A percentile compares a stretch with the other conserved stretches of the same genome.
phyloP scores from a whole-genome alignment of 2,797 vertebrate genomes.

The Muscicapa comitata region DNA sequence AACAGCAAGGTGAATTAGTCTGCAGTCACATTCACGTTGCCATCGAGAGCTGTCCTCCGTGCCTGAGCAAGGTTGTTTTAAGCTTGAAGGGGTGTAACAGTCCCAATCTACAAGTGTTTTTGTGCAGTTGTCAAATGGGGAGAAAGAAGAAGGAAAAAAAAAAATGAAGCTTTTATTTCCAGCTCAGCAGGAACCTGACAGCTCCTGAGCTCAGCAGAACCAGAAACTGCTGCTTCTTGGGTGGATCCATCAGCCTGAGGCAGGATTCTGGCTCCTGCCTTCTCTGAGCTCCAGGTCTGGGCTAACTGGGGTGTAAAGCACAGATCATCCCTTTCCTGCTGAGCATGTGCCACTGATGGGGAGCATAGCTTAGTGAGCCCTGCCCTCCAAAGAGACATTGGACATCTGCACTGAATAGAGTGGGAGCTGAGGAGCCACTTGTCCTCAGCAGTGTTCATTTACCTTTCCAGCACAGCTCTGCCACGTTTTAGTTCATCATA shows the following conservation, averaged over 20 bases:
- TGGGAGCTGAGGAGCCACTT: background rate
- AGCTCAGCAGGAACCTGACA: background rate
- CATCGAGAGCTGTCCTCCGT: background rate
- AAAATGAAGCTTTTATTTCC: background rate
- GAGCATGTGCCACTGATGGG: background rate
- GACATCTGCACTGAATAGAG: background rate
- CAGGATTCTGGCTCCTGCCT: background rate
- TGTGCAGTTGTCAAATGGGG: background rate
- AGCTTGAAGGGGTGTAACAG: background rate
- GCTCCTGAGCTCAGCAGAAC: background rate
- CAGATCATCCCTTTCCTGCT: background rate
- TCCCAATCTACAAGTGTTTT: background rate
- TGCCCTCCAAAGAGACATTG: background rate
- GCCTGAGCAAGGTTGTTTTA: background rate
- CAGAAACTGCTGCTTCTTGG: background rate
- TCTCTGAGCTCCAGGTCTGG: background rate
- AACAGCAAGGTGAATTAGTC: background rate
- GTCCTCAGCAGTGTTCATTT: background rate
- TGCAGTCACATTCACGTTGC: background rate
- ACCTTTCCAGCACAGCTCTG: fast-evolving
- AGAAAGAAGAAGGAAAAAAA: background rate
- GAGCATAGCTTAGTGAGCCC: background rate
- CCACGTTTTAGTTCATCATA: background rate
- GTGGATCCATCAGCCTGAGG: background rate
- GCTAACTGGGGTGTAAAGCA: background rate